phyloP scores from a whole-genome alignment of 2,113 vertebrate species.

The Paralichthys olivaceus region DNA sequence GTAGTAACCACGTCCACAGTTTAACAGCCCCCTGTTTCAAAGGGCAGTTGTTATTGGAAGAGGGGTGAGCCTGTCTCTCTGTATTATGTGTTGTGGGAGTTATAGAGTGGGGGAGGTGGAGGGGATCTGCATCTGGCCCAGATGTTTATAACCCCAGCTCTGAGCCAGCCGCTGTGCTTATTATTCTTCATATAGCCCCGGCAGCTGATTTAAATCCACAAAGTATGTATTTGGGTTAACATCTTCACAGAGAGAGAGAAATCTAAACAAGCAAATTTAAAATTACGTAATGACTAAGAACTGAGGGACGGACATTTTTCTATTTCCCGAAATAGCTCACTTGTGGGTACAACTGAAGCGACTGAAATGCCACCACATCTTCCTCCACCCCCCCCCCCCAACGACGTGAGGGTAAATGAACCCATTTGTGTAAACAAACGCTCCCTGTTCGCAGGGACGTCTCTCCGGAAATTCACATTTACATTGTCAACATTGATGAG shows the following conservation, averaged over 20 bases:
- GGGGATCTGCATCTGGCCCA: slow-evolving; percentile 51
- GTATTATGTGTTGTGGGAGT: slow-evolving; percentile 46
- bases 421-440: slow-evolving; percentile 38
- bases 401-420: slow-evolving; percentile 33
- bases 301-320: neutral
- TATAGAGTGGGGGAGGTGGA: slow-evolving; percentile 39
- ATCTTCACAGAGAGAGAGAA: neutral
- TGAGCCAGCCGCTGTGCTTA: slow-evolving; percentile 13
- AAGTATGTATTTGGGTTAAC: neutral
- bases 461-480: slow-evolving; percentile 26
- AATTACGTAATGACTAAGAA: slow-evolving; percentile 9
- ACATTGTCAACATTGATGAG: slow-evolving; percentile 56
- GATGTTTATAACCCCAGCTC: slow-evolving; percentile 49
- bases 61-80: slow-evolving; percentile 40
- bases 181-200: slow-evolving; percentile 26
- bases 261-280: neutral
- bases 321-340: slow-evolving; percentile 32
- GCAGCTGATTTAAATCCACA: neutral
- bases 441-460: slow-evolving; percentile 24
- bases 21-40: slow-evolving; percentile 47
- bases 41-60: slow-evolving; percentile 51
- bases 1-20: slow-evolving; percentile 24
- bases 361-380: slow-evolving; percentile 19
- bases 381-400: slow-evolving; percentile 18
- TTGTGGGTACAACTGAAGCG: slow-evolving; percentile 34